Evolutionary conservation across 2,888 invertebrate species (phyloP), one percentile per base, ranked within the genome.

Genomic region (Hyppa rectilinea): DNA sequence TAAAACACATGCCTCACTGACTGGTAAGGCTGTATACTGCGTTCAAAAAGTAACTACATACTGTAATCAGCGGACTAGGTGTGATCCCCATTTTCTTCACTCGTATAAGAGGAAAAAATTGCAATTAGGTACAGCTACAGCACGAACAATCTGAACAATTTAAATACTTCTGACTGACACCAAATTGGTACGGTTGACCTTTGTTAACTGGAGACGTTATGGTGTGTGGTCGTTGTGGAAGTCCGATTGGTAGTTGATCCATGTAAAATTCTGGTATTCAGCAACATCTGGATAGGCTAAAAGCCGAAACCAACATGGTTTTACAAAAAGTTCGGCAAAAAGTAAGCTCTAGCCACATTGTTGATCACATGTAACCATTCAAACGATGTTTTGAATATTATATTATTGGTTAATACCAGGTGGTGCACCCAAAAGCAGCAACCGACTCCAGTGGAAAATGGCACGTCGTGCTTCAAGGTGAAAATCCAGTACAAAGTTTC

Each of bases 401-500:
- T 4, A 7, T 20, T 31, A 1, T 7, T 7, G 10, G 0, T 23
- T 31, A 17, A n/a, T 17, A 65, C 40, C 94, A 96, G 91, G 90
- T 97, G 0, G 92, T 97, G 17, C 96, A 95, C 81, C 98, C 98
- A 0, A 94, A 97, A 89, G 93, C 96, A 0, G 97, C 96, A 0
- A 90, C 95, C 70, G 97, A 96, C 63, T 94, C 95, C 76, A 93
- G 97, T n/a, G 96, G 96, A 17, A 95, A 97, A 75, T 98, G 97
- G 97, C 95, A 97, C 83, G 96, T 96, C 63, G 96, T 98, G 31
- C 93, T 98, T 88, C 96, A 96, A 29, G 96, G 96, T 0, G 91
- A 96, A 2, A 83, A 88, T 6, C 97, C 97, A 58, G 94, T 97
- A 20, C 98, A 98, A 91, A 97, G 97, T 26, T 96, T 98, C 55